These are phyloP conservation scores for Bos indicus DNA, from an alignment of 2,113 vertebrate genomes.

Conservation along the genomic window DNA sequence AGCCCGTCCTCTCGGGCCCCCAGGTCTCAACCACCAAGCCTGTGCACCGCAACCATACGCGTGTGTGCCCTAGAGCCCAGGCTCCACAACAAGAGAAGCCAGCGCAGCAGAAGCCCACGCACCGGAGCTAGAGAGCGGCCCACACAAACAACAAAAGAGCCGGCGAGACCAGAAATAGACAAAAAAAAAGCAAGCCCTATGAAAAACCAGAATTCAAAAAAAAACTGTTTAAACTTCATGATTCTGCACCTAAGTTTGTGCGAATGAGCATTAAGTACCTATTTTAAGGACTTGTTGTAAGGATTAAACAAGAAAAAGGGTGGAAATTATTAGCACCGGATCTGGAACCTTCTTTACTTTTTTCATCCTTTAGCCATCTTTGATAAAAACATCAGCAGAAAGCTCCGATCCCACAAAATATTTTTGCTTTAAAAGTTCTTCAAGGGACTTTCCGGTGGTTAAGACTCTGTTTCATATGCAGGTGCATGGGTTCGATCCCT, in stretches of 20 bases:
- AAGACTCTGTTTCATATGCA: background rate
- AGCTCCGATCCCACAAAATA: background rate
- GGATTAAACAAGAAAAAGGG: background rate
- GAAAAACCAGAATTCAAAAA: background rate
- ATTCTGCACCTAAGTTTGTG: background rate
- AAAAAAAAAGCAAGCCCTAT: background rate
- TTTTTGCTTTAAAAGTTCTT: background rate
- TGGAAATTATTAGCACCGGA: background rate
- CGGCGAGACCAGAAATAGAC: fast-evolving
- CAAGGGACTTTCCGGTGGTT: background rate
- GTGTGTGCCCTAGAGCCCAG: background rate
- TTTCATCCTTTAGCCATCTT: background rate
- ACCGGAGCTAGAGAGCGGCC: fast-evolving
- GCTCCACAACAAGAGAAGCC: background rate
- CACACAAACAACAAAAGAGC: background rate
- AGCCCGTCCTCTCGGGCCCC: background rate
- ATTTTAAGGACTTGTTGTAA: background rate
- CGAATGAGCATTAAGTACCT: background rate
- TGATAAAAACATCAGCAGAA: background rate
- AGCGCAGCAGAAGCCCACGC: background rate
- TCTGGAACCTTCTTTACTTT: background rate
- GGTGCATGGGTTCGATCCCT: background rate
- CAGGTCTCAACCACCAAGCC: background rate
- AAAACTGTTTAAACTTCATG: background rate
- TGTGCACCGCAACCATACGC: background rate